Evolutionary conservation across 2,888 invertebrate genomes (phyloP), one percentile per base, ranked within the genome.

Genomic region (Nyleta sp.): DNA sequence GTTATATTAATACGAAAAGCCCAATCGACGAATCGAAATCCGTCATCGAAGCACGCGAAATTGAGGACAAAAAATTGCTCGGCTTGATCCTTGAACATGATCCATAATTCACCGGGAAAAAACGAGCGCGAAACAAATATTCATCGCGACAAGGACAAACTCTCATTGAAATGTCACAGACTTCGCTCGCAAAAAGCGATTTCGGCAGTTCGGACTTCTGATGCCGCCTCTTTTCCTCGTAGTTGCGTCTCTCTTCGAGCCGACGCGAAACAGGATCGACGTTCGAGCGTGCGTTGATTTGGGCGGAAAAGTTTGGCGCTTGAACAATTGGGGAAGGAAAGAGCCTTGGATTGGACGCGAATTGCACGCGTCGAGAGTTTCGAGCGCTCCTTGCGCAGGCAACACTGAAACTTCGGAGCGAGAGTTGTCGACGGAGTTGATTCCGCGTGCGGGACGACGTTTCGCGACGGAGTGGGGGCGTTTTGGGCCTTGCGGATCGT

Each of bases 141-240:
- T 64, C 40, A 44, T 50, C 35, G 31, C 11, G 4, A 57, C 73
- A 73, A 73, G 73, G 65, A 57, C 73, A 44, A 53, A 72, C 50
- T 64, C 53, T 59, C 46, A 67, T 60, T 74, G 60, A 74, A 74
- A 74, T 74, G 74, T 74, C 60, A 60, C 35, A n/a, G n/a, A 60
- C 38, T 42, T 60, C 3, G 31, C 28, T 70, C n/a, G 15, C 42
- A 57, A 57, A 68, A 68, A 38, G 31, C 7, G 0, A 33, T 62
- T 62, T 50, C 10, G 24, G n/a, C 44, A 40, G 18, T 50, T 38
- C 7, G 5, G 40, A 42, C 62, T 50, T 33, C 11, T 44, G 17
- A 38, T 18, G 17, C 28, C 28, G 28, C 24, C 3, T 13, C 44
- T 40, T 40, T 57, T 24, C 7, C 28, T 4, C 7, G n/a, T 15